Conservation (phyloP, 2,113 vertebrate species). For the Bombycilla garrulus region DNA sequence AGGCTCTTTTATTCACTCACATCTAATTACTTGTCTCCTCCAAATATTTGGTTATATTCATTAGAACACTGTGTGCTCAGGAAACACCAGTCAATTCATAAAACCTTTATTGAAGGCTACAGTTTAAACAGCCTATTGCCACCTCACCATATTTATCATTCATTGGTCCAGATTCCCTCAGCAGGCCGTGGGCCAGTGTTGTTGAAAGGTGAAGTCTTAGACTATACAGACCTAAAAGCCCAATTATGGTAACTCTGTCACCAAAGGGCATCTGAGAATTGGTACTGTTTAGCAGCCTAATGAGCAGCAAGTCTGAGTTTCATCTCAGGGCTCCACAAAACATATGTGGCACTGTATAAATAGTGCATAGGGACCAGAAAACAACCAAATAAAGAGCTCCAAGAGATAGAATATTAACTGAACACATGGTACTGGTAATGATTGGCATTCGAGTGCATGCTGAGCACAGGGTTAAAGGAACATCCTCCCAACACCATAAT, state of each 20-base stretch:
- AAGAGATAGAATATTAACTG: background rate
- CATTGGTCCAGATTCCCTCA: background rate
- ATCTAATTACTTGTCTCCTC: slow-evolving; percentile 25
- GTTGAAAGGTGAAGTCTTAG: background rate
- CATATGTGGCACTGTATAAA: background rate
- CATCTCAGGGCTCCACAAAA: background rate
- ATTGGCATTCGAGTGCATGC: background rate
- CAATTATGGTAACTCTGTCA: background rate
- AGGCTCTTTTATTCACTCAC: background rate
- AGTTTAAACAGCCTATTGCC: background rate
- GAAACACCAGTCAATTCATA: background rate
- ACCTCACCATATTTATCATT: background rate
- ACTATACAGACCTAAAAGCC: background rate
- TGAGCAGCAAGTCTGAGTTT: background rate
- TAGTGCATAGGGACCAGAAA: background rate
- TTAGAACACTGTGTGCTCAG: background rate
- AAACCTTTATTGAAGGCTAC: background rate
- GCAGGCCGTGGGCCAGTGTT: background rate
- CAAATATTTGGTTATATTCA: slow-evolving; percentile 48
- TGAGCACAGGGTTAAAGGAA: background rate
- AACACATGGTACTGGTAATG: slow-evolving; percentile 9
- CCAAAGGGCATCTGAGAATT: background rate
- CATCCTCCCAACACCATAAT: background rate
- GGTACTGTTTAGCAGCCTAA: background rate
- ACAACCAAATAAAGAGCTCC: background rate